These are phyloP conservation scores for Takifugu bimaculatus DNA, from an alignment of 2,113 vertebrate genomes.

Conservation along the genomic window DNA sequence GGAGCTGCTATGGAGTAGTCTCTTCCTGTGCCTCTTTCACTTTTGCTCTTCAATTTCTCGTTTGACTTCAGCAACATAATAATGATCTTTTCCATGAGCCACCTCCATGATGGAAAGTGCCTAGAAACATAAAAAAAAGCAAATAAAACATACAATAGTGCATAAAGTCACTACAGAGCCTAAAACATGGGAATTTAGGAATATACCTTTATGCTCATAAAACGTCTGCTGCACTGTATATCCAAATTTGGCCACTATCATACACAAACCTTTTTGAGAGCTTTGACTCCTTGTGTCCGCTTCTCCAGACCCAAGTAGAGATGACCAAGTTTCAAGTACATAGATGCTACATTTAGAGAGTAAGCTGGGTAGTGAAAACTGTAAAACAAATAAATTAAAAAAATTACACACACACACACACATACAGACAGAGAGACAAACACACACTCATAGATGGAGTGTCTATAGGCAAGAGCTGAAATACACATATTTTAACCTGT, in stretches of 20 bases:
- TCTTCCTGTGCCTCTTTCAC: conserved; percentile 39
- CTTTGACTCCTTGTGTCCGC: conserved; percentile 81
- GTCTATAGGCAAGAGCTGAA: too few relatives aligned
- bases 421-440: too few relatives aligned
- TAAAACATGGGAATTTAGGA: neutral
- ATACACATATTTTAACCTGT: conserved; percentile 57
- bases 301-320: conserved; percentile 88
- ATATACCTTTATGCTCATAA: neutral
- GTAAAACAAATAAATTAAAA: neutral
- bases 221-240: neutral
- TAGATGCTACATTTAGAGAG: conserved; percentile 96
- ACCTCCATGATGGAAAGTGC: conserved; percentile 95
- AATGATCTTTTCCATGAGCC: conserved; percentile 93
- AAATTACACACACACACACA: too few relatives aligned
- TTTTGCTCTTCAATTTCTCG: conserved; percentile 85
- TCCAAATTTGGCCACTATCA: neutral
- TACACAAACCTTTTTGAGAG: conserved; percentile 84
- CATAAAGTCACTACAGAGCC: neutral
- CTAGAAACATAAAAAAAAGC: conserved; percentile 65
- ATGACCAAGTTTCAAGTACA: conserved; percentile 95
- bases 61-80: conserved; percentile 91
- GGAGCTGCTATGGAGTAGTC: conserved; percentile 24
- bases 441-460: neutral
- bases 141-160: neutral
- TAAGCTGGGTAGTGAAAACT: conserved; percentile 93